These are phyloP conservation scores for Terebella lapidaria DNA, from an alignment of 2,888 invertebrate species.

Conservation along the genomic window DNA sequence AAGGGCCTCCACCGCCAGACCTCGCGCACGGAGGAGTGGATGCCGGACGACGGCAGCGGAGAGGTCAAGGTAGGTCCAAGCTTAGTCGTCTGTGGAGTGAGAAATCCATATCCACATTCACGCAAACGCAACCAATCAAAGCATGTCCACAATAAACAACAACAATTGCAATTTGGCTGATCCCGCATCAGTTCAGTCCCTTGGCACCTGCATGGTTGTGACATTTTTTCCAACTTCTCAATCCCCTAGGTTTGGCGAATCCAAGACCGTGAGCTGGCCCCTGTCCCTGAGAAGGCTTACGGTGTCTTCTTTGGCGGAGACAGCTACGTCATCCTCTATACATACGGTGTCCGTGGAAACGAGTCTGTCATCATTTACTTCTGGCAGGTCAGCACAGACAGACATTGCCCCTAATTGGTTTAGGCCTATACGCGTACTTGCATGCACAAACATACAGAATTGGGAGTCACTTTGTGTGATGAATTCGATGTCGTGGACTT, in stretches of 20 bases:
- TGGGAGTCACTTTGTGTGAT: too few species aligned
- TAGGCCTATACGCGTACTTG: not conserved
- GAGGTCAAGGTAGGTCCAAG: slow-evolving; percentile 47
- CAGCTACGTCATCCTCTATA: slow-evolving; percentile 78
- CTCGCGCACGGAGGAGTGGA: slow-evolving; percentile 56
- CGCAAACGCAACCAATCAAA: too few species aligned
- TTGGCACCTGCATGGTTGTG: too few species aligned
- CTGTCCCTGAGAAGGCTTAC: slow-evolving; percentile 64
- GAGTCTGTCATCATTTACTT: slow-evolving; percentile 68
- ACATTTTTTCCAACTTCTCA: not conserved
- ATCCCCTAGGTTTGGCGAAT: slow-evolving; percentile 66
- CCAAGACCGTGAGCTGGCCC: slow-evolving; percentile 68
- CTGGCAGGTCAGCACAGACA: slow-evolving; percentile 62
- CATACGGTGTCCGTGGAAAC: slow-evolving; percentile 57
- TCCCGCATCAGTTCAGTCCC: too few species aligned
- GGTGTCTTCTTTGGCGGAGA: slow-evolving; percentile 74
- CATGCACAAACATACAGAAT: too few species aligned
- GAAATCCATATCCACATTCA: too few species aligned
- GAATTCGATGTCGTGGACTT: too few species aligned
- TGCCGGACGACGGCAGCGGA: slow-evolving; percentile 71
- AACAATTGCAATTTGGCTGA: too few species aligned
- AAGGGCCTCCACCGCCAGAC: not conserved
- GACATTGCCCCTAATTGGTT: not conserved
- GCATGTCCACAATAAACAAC: too few species aligned
- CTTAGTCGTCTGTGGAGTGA: too few species aligned